Evolutionary conservation across 2,113 vertebrate genomes (phyloP), one percentile per base, ranked within the genome.

Genomic region (Fulmarus glacialis): DNA sequence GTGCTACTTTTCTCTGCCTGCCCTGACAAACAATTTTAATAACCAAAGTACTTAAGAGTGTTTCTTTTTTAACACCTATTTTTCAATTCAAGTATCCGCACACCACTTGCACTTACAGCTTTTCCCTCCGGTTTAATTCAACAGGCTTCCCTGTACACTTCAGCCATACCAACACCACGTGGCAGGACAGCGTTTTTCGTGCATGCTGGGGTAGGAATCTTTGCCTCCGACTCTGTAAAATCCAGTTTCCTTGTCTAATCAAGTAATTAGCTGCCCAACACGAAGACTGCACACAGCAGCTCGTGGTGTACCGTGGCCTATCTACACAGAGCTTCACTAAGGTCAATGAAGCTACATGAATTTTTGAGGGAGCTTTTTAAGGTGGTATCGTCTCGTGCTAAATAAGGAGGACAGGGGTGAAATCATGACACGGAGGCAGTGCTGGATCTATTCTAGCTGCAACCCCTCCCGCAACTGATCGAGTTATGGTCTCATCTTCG

Each of bases 151-250:
- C 58, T 0, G 0, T 29, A n/a, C 20, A 7, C 11, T 17, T 66
- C 4, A 34, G 18, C 32, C 30, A 14, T 2, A 40, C 45, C 75
- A 71, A 59, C 8, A 21, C 30, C 34, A 72, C 2, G 0, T 2
- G 17, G 45, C 2, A 0, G 45, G 20, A n/a, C 19, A n/a, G 56
- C 50, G 52, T 20, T 59, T 70, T n/a, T 38, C 0, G 0, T 4
- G 18, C 0, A 2, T 20, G 42, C 32, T 79, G 64, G 48, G 29
- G 4, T 7, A 55, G 36, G 27, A 71, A 60, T 17, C 36, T n/a
- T 53, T 50, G 8, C 63, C 56, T 59, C 18, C 2, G 17, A 52
- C 47, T 9, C 56, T 73, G 32, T 62, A 48, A 38, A 89, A 72
- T n/a, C 68, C 32, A 34, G 24, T 67, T 62, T 24, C 75, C 42